Evolutionary conservation across 2,888 invertebrate genomes (phyloP).

Genomic region (Andrena hattorfiana): DNA sequence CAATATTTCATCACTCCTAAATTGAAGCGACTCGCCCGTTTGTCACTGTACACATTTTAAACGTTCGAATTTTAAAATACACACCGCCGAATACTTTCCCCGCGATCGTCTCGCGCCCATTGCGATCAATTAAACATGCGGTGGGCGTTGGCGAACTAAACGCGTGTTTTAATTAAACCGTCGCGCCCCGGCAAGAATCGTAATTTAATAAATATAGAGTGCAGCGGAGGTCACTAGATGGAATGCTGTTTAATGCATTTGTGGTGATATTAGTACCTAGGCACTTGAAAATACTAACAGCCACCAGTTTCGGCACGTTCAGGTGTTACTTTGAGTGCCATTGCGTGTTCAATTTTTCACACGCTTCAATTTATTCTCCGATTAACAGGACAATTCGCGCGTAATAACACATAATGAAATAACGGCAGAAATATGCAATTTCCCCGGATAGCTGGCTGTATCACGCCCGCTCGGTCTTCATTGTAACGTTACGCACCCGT

Average conservation of each 20-base stretch:
- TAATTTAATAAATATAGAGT: slow-evolving; percentile 5
- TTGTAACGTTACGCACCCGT: slow-evolving; percentile 40
- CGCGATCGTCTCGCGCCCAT: no score
- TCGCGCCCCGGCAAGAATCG: neutral
- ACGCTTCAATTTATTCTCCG: neutral
- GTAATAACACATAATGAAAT: slow-evolving; percentile 43
- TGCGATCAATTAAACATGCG: slow-evolving; percentile 10
- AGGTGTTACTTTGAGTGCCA: neutral
- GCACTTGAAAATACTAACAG: neutral
- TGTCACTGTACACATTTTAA: neutral
- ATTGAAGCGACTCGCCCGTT: slow-evolving; percentile 18
- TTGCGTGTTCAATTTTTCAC: neutral
- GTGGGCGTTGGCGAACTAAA: slow-evolving; percentile 4
- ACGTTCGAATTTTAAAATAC: slow-evolving; percentile 19
- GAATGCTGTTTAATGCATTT: neutral
- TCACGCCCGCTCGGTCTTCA: slow-evolving; percentile 24
- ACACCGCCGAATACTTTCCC: neutral
- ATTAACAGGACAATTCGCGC: neutral
- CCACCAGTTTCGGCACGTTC: no score
- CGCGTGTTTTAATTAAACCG: neutral
- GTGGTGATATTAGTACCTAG: neutral
- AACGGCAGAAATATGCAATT: slow-evolving; percentile 43
- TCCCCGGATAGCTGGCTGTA: neutral
- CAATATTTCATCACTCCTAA: slow-evolving; percentile 40
- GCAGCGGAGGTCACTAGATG: neutral